phyloP scores from a whole-genome alignment of 2,113 vertebrate genomes.

The Mungos mungo region DNA sequence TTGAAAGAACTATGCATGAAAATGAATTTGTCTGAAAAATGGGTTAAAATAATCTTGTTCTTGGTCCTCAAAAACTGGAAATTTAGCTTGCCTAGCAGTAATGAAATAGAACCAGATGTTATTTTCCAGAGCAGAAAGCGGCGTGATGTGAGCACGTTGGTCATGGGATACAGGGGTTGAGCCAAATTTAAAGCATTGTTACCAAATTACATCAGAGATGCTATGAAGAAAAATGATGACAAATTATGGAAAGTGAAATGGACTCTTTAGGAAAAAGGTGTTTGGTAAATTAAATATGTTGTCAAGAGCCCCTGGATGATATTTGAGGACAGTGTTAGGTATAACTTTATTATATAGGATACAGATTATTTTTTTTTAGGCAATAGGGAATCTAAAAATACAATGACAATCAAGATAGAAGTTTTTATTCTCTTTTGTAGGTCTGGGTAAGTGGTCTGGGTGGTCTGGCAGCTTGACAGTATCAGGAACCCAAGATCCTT shows the following conservation, averaged over 20 bases:
- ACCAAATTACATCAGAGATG: slow-evolving; percentile 37
- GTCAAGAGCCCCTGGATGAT: slow-evolving; percentile 28
- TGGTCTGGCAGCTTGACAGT: background rate
- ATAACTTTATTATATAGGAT: slow-evolving; percentile 61
- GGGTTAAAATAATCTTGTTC: slow-evolving; percentile 49
- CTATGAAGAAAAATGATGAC: slow-evolving; percentile 44
- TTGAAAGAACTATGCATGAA: slow-evolving; percentile 19
- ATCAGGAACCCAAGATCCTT: background rate
- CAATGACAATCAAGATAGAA: background rate
- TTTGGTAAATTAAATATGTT: slow-evolving; percentile 58
- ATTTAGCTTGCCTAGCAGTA: slow-evolving; percentile 29
- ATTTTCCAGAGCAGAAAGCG: slow-evolving; percentile 40
- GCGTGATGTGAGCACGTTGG: background rate
- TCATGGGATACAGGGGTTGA: slow-evolving; percentile 28
- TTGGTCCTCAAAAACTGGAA: slow-evolving; percentile 53
- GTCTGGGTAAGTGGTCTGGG: background rate
- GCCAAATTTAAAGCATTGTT: slow-evolving; percentile 42
- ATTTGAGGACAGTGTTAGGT: slow-evolving; percentile 51
- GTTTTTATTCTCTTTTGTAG: background rate
- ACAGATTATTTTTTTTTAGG: background rate
- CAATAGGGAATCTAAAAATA: background rate
- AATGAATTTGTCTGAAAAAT: slow-evolving; percentile 59
- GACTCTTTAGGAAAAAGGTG: slow-evolving; percentile 31
- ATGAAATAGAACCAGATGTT: slow-evolving; percentile 72
- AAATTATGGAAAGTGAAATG: slow-evolving; percentile 29